Evolutionary conservation across 2,113 vertebrate species (phyloP).

Genomic region (Proterorhinus semilunaris): DNA sequence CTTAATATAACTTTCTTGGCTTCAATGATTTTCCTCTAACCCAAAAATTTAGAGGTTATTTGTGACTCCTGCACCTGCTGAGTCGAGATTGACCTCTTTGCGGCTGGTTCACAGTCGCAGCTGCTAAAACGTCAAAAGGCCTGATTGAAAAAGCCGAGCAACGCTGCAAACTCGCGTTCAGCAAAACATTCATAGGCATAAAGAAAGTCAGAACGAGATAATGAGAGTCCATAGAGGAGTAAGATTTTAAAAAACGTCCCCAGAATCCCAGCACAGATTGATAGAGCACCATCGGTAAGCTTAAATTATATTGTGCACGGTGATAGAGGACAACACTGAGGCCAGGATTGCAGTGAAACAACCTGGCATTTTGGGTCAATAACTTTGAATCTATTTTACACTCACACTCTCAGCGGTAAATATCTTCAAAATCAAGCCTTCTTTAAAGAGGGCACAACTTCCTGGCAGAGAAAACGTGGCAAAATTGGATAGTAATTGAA

Average conservation of each 20-base stretch:
- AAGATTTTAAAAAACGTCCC: neutral
- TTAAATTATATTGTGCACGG: too few relatives aligned
- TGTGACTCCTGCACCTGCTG: neutral
- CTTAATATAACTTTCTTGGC: neutral
- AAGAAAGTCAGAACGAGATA: neutral
- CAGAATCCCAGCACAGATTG: neutral
- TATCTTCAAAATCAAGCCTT: too few relatives aligned
- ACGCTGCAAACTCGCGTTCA: neutral
- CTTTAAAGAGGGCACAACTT: neutral
- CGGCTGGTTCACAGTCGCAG: neutral
- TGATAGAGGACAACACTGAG: too few relatives aligned
- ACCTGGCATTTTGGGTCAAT: too few relatives aligned
- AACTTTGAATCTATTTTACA: too few relatives aligned
- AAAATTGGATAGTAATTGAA: neutral
- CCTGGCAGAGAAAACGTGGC: neutral
- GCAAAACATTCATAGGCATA: neutral
- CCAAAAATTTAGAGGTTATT: neutral
- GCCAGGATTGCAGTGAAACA: too few relatives aligned
- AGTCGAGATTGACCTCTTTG: neutral
- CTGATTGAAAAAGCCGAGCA: neutral
- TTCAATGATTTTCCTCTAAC: neutral
- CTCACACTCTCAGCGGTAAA: too few relatives aligned
- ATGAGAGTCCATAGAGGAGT: neutral
- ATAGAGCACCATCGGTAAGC: neutral
- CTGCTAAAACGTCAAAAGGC: conserved; percentile 2